Base-by-base conservation (phyloP, 2,888 invertebrate species). In the Dryobota labecula region DNA sequence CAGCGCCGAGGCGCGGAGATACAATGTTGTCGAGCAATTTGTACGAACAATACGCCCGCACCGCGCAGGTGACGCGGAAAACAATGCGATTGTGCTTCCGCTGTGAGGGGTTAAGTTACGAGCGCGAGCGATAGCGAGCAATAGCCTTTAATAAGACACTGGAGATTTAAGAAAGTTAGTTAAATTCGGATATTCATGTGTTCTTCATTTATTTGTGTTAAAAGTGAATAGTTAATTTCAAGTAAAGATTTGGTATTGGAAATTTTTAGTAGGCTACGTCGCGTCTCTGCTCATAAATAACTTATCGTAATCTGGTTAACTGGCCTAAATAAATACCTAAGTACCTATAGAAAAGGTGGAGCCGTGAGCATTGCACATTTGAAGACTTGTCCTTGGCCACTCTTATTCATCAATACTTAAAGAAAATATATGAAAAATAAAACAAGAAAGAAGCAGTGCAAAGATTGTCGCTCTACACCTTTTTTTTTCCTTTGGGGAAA, bases 21-120 rank as follows among this genome's bases (percentile, higher is more conserved):
- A 65, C 65, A 57, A 54, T 61, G 73, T 78, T 60, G 82, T 73
- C 73, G 73, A 58, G 64, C 74, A 73, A 74, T 78, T 82, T 62
- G 67, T 33, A 15, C 58, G 76, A 68, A 82, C 80, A 80, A 80
- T 82, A 60, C 70, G 79, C 83, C 80, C 80, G 80, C 78, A 71
- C 68, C 73, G 76, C 76, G 56, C 79, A 84, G 76, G 74, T 82
- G 71, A 73, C 72, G 75, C 54, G 57, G 54, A 61, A 74, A 77
- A 78, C 85, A 84, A 80, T 73, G 69, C 67, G 60, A 83, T 76
- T 85, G 73, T 85, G 56, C 57, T 73, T 33, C 56, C 41, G 61
- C 20, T 24, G 27, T 1, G 15, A 11, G 8, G 0, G 60, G 54
- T 0, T 15, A 47, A 53, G 70, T 66, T 9, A 70, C 7, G 9